Evolutionary conservation across 1,140 invertebrate genomes (phyloP).

Genomic region (Magallana gigas): DNA sequence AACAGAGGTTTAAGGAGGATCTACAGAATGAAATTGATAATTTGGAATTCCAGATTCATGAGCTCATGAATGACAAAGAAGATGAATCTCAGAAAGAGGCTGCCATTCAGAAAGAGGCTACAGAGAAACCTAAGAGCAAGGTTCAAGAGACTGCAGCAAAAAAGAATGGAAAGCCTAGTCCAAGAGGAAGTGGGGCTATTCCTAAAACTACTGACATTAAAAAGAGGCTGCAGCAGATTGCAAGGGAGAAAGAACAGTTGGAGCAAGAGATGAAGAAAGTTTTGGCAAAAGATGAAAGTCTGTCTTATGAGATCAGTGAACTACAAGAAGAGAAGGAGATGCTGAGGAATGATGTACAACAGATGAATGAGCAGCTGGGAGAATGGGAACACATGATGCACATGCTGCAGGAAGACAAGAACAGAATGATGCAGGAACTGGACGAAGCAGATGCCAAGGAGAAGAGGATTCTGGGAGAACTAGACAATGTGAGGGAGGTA

Average conservation of each 20-base stretch:
- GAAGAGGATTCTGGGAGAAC: slow-evolving; percentile 68
- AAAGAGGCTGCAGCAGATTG: slow-evolving; percentile 23
- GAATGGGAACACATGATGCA: slow-evolving; percentile 81
- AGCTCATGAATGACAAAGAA: slow-evolving; percentile 27
- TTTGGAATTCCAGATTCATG: slow-evolving; percentile 29
- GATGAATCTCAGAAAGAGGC: slow-evolving; percentile 30
- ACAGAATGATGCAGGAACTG: slow-evolving; percentile 69
- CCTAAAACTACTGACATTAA: slow-evolving; percentile 30
- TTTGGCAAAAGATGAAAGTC: slow-evolving; percentile 51
- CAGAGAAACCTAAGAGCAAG: slow-evolving; percentile 5
- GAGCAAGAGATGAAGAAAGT: slow-evolving; percentile 51
- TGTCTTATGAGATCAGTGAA: slow-evolving; percentile 64
- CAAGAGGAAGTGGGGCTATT: slow-evolving; percentile 4
- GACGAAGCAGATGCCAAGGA: slow-evolving; percentile 71
- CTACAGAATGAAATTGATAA: slow-evolving; percentile 37
- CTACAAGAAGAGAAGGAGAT: slow-evolving; percentile 67
- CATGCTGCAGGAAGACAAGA: slow-evolving; percentile 74
- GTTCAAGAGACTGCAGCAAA: not conserved
- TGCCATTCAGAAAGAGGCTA: not conserved
- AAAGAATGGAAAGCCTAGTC: slow-evolving; percentile 18
- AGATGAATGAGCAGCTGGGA: slow-evolving; percentile 82
- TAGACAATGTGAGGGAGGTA: slow-evolving; percentile 57
- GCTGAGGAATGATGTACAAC: slow-evolving; percentile 55
- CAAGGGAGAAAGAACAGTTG: slow-evolving; percentile 43
- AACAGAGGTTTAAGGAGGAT: slow-evolving; percentile 35